A percentile compares a stretch with the other conserved stretches of the same genome.
phyloP scores from a whole-genome alignment of 1,140 invertebrate genomes.

The Agrilus planipennis region DNA sequence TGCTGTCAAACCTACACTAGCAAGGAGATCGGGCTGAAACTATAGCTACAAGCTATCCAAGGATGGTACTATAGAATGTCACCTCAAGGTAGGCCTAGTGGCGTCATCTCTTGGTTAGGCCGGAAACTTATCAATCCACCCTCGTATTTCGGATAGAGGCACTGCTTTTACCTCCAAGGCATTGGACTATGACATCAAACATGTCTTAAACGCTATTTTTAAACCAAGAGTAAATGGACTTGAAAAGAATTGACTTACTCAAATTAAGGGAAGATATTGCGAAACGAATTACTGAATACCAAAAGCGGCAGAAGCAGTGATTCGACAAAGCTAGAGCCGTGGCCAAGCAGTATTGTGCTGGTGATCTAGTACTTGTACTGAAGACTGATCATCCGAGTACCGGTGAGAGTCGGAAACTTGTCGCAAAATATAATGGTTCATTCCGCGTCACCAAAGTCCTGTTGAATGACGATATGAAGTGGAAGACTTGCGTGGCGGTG shows the following conservation, averaged over 20 bases:
- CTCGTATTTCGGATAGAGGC: constrained; percentile 7
- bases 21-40: no score
- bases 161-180: not conserved
- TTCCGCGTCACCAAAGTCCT: constrained; percentile 15
- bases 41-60: no score
- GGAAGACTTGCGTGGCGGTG: constrained; percentile 12
- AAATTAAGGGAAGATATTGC: not conserved
- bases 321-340: constrained; percentile 1
- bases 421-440: constrained; percentile 17
- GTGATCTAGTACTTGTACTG: constrained; percentile 15
- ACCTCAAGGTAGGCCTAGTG: no score
- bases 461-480: constrained; percentile 22
- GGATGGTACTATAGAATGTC: no score
- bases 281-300: not conserved
- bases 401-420: constrained; percentile 15
- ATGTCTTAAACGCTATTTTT: constrained; percentile 2
- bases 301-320: not conserved
- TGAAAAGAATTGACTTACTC: not conserved
- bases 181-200: constrained; percentile 1
- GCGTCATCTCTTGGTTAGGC: no score
- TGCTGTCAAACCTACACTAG: no score
- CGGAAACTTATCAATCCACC: no score
- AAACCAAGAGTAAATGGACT: constrained; percentile 3
- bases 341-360: constrained; percentile 8
- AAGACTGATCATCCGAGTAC: constrained; percentile 8